phyloP scores from a whole-genome alignment of 2,797 vertebrate genomes.

The Peromyscus attwateri region DNA sequence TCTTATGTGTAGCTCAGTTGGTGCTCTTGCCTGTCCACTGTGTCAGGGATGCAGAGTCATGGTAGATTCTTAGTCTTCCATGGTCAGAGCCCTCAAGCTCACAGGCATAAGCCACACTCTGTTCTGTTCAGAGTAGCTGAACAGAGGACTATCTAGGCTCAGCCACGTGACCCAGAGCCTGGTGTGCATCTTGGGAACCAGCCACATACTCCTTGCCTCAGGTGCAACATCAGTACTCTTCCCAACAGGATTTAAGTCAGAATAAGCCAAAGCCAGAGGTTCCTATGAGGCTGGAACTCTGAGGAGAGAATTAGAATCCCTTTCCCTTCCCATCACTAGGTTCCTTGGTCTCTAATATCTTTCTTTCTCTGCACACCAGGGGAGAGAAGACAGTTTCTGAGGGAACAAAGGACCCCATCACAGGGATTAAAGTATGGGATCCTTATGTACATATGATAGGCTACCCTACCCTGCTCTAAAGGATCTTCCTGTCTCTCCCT shows the following conservation, averaged over 20 bases:
- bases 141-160: not conserved
- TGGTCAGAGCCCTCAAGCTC: not conserved
- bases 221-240: not conserved
- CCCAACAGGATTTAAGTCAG: not conserved
- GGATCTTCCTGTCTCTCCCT: not conserved
- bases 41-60: not conserved
- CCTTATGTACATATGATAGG: not conserved
- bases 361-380: not conserved
- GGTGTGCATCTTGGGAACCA: not conserved
- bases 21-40: not conserved
- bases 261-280: not conserved
- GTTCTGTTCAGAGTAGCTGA: not conserved
- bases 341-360: not conserved
- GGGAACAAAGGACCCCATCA: not conserved
- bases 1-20: not conserved
- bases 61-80: not conserved
- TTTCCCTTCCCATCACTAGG: not conserved
- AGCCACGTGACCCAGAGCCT: not conserved
- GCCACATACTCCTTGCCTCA: not conserved
- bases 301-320: not conserved
- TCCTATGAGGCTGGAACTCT: not conserved
- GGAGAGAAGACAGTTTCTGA: not conserved
- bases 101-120: not conserved
- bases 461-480: not conserved
- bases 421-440: not conserved